Conservation (phyloP, 2,888 invertebrate species). For the Synergus umbraculus region DNA sequence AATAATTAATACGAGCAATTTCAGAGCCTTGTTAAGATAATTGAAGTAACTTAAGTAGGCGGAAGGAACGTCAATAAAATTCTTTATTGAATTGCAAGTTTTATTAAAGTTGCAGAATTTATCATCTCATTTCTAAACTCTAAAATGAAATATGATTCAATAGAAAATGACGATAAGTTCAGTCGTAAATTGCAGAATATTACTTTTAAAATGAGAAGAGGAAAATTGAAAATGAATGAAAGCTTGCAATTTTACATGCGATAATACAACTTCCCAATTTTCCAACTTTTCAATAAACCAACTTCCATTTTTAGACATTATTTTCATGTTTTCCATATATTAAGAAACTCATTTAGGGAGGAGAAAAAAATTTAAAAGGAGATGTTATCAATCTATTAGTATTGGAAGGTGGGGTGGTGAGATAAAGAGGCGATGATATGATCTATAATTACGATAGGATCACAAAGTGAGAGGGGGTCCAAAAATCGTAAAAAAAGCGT, state of each 20-base stretch:
- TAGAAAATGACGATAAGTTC: background rate
- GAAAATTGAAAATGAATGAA: constrained; percentile 8
- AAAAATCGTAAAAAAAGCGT: too few relatives aligned
- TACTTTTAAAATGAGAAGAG: background rate
- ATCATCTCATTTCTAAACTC: background rate
- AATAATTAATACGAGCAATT: background rate
- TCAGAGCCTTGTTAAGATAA: background rate
- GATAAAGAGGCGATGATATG: too few relatives aligned
- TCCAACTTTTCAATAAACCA: too few relatives aligned
- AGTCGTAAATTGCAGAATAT: background rate
- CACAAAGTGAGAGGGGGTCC: too few relatives aligned
- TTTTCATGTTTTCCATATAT: background rate
- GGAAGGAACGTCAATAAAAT: background rate
- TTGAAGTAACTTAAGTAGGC: background rate
- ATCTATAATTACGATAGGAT: too few relatives aligned
- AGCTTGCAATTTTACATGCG: background rate
- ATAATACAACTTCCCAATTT: background rate
- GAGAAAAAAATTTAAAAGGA: background rate
- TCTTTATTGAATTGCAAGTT: background rate
- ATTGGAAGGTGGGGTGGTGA: too few relatives aligned
- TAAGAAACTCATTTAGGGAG: too few relatives aligned
- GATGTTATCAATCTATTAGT: background rate
- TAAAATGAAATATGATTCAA: background rate
- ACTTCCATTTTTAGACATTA: background rate
- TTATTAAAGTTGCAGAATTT: background rate